Evolutionary conservation across 2,113 vertebrate genomes (phyloP).

Genomic region (Bothrops jararaca): DNA sequence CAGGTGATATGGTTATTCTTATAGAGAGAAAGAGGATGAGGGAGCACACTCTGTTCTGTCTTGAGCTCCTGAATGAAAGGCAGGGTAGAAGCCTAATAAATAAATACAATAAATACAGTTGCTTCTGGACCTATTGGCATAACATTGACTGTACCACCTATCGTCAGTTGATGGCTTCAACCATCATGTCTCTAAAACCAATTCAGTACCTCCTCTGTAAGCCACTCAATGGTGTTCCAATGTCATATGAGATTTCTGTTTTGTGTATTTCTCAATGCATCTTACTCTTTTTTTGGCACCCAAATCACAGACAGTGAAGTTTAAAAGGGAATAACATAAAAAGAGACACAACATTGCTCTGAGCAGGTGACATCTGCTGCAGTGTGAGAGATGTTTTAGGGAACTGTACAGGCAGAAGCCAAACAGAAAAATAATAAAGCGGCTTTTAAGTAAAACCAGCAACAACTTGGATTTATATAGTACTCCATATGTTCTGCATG

Average conservation of each 20-base stretch:
- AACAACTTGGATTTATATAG: constrained; percentile 70
- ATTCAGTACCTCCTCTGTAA: not conserved
- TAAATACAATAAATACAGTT: not conserved
- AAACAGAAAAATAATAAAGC: constrained; percentile 69
- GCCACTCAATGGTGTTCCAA: not conserved
- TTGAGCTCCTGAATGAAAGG: not conserved
- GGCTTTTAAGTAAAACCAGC: constrained; percentile 73
- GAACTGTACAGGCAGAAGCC: constrained; percentile 59
- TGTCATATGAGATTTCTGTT: not conserved
- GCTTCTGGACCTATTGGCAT: not conserved
- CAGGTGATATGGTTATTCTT: no score
- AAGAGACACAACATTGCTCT: constrained; percentile 37
- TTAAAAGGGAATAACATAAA: constrained; percentile 47
- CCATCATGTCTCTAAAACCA: not conserved
- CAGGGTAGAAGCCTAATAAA: not conserved
- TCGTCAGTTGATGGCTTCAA: not conserved
- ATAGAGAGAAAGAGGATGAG: not conserved
- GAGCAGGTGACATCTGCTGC: constrained; percentile 50
- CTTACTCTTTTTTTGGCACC: not conserved
- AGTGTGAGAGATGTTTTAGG: constrained; percentile 56
- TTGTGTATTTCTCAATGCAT: not conserved
- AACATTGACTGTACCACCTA: not conserved
- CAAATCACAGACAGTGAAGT: constrained; percentile 16
- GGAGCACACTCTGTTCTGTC: not conserved
- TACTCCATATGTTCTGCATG: constrained; percentile 64